phyloP scores from a whole-genome alignment of 1,140 invertebrate genomes.

The Drosophila erecta region DNA sequence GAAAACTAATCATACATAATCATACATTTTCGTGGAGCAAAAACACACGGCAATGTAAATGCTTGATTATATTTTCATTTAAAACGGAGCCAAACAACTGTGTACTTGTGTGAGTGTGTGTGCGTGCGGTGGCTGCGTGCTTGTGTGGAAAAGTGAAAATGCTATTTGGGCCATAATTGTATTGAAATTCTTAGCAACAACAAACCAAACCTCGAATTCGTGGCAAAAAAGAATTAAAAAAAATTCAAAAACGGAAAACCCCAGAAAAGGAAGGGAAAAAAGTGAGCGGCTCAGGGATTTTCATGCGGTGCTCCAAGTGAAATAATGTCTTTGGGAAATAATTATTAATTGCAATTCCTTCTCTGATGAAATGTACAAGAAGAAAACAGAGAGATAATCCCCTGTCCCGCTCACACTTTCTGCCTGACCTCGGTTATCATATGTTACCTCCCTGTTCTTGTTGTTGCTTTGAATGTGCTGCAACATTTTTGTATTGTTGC shows the following conservation, averaged over 20 bases:
- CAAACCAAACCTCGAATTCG: conserved; percentile 10
- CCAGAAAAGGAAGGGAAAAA: conserved; percentile 48
- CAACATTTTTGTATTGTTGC: conserved; percentile 40
- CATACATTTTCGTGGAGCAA: conserved; percentile 19
- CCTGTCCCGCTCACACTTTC: conserved; percentile 14
- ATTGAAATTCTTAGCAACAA: conserved; percentile 71
- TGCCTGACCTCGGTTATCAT: conserved; percentile 43
- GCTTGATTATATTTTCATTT: conserved; percentile 59
- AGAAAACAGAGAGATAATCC: background rate
- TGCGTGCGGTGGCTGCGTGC: conserved; percentile 12
- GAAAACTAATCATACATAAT: conserved; percentile 51
- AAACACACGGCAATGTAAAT: conserved; percentile 58
- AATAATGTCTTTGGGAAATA: conserved; percentile 47
- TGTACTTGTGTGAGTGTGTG: conserved; percentile 9
- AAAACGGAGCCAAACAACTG: conserved; percentile 42
- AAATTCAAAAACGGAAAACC: conserved; percentile 7
- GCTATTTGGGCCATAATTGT: conserved; percentile 66
- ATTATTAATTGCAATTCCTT: conserved; percentile 50
- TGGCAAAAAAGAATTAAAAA: conserved; percentile 20
- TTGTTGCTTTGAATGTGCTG: conserved; percentile 35
- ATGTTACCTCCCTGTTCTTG: conserved; percentile 16
- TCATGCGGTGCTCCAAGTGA: conserved; percentile 3
- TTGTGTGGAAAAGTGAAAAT: conserved; percentile 73
- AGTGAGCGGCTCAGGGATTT: conserved; percentile 34
- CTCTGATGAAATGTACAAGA: conserved; percentile 2